Base-by-base conservation (phyloP, 2,113 vertebrate genomes). In the Lepisosteus osseus region DNA sequence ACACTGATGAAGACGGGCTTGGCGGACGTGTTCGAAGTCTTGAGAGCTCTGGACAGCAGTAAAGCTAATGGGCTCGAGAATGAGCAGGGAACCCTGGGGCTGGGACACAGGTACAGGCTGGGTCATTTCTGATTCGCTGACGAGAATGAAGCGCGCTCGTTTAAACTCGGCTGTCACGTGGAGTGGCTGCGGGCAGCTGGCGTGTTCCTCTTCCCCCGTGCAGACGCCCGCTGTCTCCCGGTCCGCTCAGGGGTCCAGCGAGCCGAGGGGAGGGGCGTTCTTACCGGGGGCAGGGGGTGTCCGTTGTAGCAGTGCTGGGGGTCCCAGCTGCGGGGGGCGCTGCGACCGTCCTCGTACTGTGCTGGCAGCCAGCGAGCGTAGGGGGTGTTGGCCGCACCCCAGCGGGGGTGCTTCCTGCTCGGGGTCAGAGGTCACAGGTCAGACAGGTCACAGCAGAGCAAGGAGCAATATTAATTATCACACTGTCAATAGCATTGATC, bases 311-410 rank as follows among this genome's bases (percentile, higher is more conserved):
- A 83, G 72, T 86, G 86, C 3, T 85, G 74, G 0, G 84, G 84
- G 65, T 88, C 80, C 91, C 92, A 92, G 63, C 92, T 88, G 78
- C 84, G 84, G 1, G 90, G 92, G 4, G 68, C 73, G 47, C 86
- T 88, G 70, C 79, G 85, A 40, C 72, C 70, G 61, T 92, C 90
- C 77, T 93, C 88, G 0, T 92, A 93, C 67, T 91, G 86, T 41
- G 92, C 84, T 64, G 83, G 79, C 61, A 92, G 80, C 92, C 90
- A 92, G 73, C 91, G 90, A 66, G 86, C 80, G 65, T 91, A 93
- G 0, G 90, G 87, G 47, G 84, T 89, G 76, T 92, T 90, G 29
- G 91, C 86, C 41, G 92, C 86, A 0, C 92, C 92, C 86, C 89
- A 86, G 54, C 72, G 81, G 40, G 91, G 85, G 69, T 90, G 76